Evolutionary conservation across 2,888 invertebrate species (phyloP).

Genomic region (Dendrolimus houi): DNA sequence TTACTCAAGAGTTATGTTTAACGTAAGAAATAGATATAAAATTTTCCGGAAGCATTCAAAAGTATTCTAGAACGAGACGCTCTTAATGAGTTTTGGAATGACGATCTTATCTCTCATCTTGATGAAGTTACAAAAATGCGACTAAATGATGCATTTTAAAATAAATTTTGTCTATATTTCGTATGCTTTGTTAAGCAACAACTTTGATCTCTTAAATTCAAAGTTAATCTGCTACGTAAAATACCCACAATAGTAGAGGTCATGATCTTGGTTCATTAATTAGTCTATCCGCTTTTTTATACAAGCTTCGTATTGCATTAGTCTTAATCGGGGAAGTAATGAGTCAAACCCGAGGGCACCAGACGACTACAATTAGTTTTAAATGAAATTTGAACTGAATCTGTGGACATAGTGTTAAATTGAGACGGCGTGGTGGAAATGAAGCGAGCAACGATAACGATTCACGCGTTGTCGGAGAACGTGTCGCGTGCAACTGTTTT

Average conservation of each 20-base stretch:
- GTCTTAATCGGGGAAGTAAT: slow-evolving; percentile 45
- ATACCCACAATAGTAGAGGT: slow-evolving; percentile 41
- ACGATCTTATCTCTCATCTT: too few relatives aligned
- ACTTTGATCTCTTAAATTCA: too few relatives aligned
- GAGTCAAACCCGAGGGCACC: slow-evolving; percentile 54
- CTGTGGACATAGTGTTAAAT: not conserved
- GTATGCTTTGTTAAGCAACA: too few relatives aligned
- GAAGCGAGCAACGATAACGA: not conserved
- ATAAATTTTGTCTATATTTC: too few relatives aligned
- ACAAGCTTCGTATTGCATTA: slow-evolving; percentile 60
- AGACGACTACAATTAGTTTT: slow-evolving; percentile 36
- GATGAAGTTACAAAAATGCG: too few relatives aligned
- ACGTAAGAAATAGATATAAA: slow-evolving; percentile 15
- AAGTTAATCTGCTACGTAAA: slow-evolving; percentile 15
- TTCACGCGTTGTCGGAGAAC: slow-evolving; percentile 21
- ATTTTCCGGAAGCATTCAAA: slow-evolving; percentile 47
- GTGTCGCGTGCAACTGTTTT: slow-evolving; percentile 65
- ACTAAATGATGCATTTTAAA: too few relatives aligned
- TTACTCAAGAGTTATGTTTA: not conserved
- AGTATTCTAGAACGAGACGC: slow-evolving; percentile 23
- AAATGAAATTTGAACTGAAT: slow-evolving; percentile 8
- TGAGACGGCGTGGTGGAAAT: not conserved
- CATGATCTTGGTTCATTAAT: slow-evolving; percentile 59
- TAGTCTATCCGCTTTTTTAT: slow-evolving; percentile 70
- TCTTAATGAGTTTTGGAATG: slow-evolving; percentile 31